Base-by-base conservation (phyloP, 2,113 vertebrate genomes). In the Pica pica region DNA sequence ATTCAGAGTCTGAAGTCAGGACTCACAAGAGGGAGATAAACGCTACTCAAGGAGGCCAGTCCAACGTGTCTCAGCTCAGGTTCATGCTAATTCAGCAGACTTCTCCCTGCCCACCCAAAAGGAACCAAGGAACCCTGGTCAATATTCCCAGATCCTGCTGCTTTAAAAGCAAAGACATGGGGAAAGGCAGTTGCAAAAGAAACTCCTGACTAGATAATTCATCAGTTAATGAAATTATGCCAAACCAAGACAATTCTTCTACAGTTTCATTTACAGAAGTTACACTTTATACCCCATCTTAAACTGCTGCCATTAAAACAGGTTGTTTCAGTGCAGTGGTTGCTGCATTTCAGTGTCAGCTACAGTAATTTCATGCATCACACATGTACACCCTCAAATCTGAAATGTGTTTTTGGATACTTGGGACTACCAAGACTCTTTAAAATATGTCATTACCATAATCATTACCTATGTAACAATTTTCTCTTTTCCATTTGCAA, bases 31-130 rank as follows among this genome's bases (percentile, higher is more conserved):
- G 52, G 41, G n/a, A 90, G 27, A 70, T 11, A 61, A 69, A 85
- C 86, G 33, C 16, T 20, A 44, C 28, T 59, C 13, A 26, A 27
- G 41, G 16, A 77, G 23, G 24, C n/a, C 61, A 73, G 60, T 16
- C 31, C 31, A 74, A 0, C 0, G 1, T 28, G 57, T 50, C 35
- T 63, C 1, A 2, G 61, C 47, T 76, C 50, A 75, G 46, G 39
- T 33, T 71, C 30, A 14, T 6, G 41, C 20, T 39, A 7, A 30
- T 24, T 87, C 33, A 57, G 28, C 46, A 78, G 52, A 82, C 24
- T 57, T 46, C 52, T 75, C 18, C 37, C 78, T 52, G 35, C 33
- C 33, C 39, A 70, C 18, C 5, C 57, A 65, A 53, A 90, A 74
- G 7, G 37, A 90, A 46, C 21, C 31, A 50, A 28, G 65, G 35